phyloP scores from a whole-genome alignment of 2,888 invertebrate species.

The Creontiades dilutus region DNA sequence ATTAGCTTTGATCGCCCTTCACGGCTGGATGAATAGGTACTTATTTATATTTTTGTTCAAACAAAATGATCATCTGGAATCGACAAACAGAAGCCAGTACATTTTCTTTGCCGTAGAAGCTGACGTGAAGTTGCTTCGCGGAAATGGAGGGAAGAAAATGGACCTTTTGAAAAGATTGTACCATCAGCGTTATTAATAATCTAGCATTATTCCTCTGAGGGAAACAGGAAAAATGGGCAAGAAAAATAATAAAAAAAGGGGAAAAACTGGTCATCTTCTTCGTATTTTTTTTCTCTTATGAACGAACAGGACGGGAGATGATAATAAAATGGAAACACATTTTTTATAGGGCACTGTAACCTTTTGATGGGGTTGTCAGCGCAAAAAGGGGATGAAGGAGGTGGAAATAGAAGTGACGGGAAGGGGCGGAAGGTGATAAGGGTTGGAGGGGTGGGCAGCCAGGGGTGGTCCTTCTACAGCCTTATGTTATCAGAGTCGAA shows the following conservation, averaged over 20 bases:
- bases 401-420: slow-evolving; percentile 15
- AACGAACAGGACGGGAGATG: slow-evolving; percentile 37
- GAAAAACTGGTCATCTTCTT: slow-evolving; percentile 10
- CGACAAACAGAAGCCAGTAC: too few species aligned
- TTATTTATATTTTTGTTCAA: too few species aligned
- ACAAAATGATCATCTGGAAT: too few species aligned
- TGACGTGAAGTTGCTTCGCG: not conserved
- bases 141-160: not conserved
- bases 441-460: not conserved
- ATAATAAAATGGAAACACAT: slow-evolving; percentile 74
- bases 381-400: slow-evolving; percentile 59
- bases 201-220: slow-evolving; percentile 29
- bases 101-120: too few species aligned
- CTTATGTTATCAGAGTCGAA: slow-evolving; percentile 72
- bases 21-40: too few species aligned
- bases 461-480: slow-evolving; percentile 47
- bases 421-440: not conserved
- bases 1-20: too few species aligned
- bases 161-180: slow-evolving; percentile 3
- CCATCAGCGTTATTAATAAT: slow-evolving; percentile 47
- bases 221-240: not conserved
- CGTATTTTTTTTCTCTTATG: slow-evolving; percentile 15
- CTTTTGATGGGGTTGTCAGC: slow-evolving; percentile 74
- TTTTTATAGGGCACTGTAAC: slow-evolving; percentile 74
- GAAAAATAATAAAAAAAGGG: not conserved